phyloP scores from a whole-genome alignment of 1,140 invertebrate genomes.

The Episyrphus balteatus region DNA sequence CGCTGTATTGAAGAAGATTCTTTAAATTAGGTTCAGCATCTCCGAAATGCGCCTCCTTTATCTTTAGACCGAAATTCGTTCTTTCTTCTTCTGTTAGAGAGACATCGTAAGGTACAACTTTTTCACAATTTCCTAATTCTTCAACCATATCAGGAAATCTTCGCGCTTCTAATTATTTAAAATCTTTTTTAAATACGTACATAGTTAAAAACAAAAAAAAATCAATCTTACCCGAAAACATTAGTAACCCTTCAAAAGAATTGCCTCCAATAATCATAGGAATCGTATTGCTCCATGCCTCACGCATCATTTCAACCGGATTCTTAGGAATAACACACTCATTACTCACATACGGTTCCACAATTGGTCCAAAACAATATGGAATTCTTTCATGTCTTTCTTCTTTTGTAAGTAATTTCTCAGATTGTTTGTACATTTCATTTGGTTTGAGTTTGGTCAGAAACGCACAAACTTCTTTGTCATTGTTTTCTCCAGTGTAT shows the following conservation, averaged over 20 bases:
- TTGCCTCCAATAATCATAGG: constrained; percentile 36
- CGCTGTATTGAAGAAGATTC: constrained; percentile 27
- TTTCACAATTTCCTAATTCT: constrained; percentile 22
- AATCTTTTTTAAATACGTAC: constrained; percentile 9
- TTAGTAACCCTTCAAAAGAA: constrained; percentile 35
- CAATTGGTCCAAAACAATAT: constrained; percentile 29
- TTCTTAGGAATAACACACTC: constrained; percentile 28
- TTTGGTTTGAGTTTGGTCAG: constrained; percentile 29
- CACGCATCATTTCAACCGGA: constrained; percentile 31
- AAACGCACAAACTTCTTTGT: constrained; percentile 19
- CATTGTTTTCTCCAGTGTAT: constrained; percentile 20
- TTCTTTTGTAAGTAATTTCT: constrained; percentile 25
- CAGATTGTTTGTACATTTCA: constrained; percentile 42
- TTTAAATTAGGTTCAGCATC: constrained; percentile 17
- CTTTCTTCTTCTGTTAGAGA: constrained; percentile 20
- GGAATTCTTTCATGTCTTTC: constrained; percentile 25
- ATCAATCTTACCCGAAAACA: constrained; percentile 15
- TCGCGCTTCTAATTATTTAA: constrained; percentile 12
- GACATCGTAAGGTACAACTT: constrained; percentile 21
- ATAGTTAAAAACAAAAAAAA: no score
- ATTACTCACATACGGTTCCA: constrained; percentile 27
- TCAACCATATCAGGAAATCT: constrained; percentile 26
- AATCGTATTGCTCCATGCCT: constrained; percentile 35
- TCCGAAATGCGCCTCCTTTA: constrained; percentile 20
- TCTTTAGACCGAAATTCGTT: constrained; percentile 15